phyloP scores from a whole-genome alignment of 1,140 invertebrate species.

The Zaprionus gabonicus region DNA sequence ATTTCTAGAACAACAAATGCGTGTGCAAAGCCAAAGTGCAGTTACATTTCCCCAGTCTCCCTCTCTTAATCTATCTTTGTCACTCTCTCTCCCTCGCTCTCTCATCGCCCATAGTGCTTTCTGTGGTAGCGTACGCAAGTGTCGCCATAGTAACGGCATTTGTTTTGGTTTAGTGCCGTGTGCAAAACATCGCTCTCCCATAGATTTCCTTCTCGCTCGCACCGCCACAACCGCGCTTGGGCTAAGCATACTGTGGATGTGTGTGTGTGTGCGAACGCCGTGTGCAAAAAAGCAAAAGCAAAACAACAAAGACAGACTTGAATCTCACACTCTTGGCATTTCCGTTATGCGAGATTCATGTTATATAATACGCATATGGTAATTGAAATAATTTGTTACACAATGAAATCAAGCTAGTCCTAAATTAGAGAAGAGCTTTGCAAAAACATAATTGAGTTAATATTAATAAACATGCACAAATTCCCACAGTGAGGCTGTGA shows the following conservation, averaged over 20 bases:
- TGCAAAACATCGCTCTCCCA: conserved; percentile 56
- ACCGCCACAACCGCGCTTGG: conserved; percentile 18
- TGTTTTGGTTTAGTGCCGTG: conserved; percentile 74
- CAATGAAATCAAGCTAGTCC: conserved; percentile 11
- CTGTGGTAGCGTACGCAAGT: conserved; percentile 66
- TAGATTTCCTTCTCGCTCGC: conserved; percentile 20
- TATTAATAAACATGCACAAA: conserved; percentile 36
- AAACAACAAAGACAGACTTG: conserved; percentile 42
- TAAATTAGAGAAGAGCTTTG: conserved; percentile 9
- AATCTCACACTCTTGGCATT: not conserved
- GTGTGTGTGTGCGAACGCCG: conserved; percentile 27
- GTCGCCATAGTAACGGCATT: conserved; percentile 74
- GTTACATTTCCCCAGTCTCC: not conserved
- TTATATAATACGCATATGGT: conserved; percentile 38
- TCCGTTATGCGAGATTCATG: conserved; percentile 30
- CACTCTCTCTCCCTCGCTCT: conserved; percentile 8
- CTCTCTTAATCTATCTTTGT: not conserved
- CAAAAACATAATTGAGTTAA: conserved; percentile 39
- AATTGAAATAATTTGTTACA: conserved; percentile 40
- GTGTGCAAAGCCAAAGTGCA: conserved; percentile 64
- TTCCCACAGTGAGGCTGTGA: conserved; percentile 23
- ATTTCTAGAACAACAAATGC: conserved; percentile 46
- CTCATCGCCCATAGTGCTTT: conserved; percentile 10
- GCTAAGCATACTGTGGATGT: not conserved
- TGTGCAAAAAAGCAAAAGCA: conserved; percentile 66